These are phyloP conservation scores for Clamator glandarius DNA, from an alignment of 2,797 vertebrate genomes.

Conservation along the genomic window DNA sequence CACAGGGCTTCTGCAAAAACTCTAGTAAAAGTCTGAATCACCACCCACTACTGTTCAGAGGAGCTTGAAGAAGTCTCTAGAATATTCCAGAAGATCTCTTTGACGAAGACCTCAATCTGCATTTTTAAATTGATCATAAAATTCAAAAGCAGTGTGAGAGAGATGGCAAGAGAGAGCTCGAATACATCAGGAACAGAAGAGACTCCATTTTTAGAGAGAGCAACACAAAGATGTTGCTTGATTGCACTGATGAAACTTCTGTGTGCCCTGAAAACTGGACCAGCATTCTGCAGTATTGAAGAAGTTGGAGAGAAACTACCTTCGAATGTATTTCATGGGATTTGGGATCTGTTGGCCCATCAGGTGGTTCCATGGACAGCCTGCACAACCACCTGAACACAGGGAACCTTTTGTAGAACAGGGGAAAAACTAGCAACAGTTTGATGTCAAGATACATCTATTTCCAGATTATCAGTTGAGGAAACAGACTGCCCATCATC, in stretches of 20 bases:
- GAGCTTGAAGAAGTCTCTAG: slow-evolving; percentile 95
- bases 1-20: slow-evolving; percentile 99
- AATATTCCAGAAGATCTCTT: slow-evolving; percentile 97
- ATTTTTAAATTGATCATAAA: slow-evolving; percentile 98
- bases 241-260: slow-evolving; percentile 98
- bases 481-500: too few relatives aligned
- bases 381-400: slow-evolving; percentile 97
- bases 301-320: slow-evolving; percentile 93
- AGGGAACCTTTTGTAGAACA: slow-evolving; percentile 95
- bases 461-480: slow-evolving; percentile 75
- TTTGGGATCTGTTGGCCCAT: slow-evolving; percentile 96
- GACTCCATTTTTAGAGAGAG: slow-evolving; percentile 94
- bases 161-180: slow-evolving; percentile 95
- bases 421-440: slow-evolving; percentile 89
- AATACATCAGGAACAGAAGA: slow-evolving; percentile 97
- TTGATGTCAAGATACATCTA: slow-evolving; percentile 85
- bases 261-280: slow-evolving; percentile 92
- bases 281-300: slow-evolving; percentile 95
- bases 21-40: slow-evolving; percentile 96
- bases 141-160: slow-evolving; percentile 94
- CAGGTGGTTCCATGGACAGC: slow-evolving; percentile 97
- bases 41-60: slow-evolving; percentile 99
- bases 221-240: slow-evolving; percentile 97
- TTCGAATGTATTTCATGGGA: slow-evolving; percentile 96
- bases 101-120: slow-evolving; percentile 99